Base-by-base conservation (phyloP, 2,113 vertebrate genomes). In the Podocnemis expansa region DNA sequence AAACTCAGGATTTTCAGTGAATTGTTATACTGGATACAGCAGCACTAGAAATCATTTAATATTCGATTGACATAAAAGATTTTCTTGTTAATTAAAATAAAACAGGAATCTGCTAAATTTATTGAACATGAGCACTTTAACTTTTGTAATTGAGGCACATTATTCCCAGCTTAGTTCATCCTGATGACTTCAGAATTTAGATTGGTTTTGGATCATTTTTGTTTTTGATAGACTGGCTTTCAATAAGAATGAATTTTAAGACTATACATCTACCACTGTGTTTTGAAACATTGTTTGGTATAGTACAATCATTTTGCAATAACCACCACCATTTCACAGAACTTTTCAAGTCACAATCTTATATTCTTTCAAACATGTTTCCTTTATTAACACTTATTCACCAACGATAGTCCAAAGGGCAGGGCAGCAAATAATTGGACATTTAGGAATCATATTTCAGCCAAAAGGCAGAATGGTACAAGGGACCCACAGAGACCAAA, bases 1-100 rank as follows among this genome's bases (percentile, higher is more conserved):
- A 94, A 96, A 95, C 87, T 89, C 84, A 88, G 49, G 94, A 96
- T 8, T 75, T 25, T 95, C 92, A 93, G 88, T 24, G 85, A 19
- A 91, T 91, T 96, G 92, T 90, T 97, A 89, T 85, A 93, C 96
- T 94, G 87, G 70, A 95, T 95, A 67, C 85, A 93, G 92, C 91
- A 94, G 93, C 91, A 89, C 78, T 84, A 89, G 27, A 92, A 90
- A 94, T 84, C 55, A 51, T 84, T 90, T 88, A 89, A 95, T 43
- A 95, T 78, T 82, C 88, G 87, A 93, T 21, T 92, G 56, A 89
- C 88, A 56, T 67, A 79, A 92, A n/a, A 27, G 6, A 31, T 82
- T 52, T 88, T 93, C 89, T 51, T 49, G 22, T 70, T 63, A 41
- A 84, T 78, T 56, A 49, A 4, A 73, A 56, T 82, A 55, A 89